Evolutionary conservation across 2,888 invertebrate genomes (phyloP), one percentile per base, ranked within the genome.

Genomic region (Mythimna impura): DNA sequence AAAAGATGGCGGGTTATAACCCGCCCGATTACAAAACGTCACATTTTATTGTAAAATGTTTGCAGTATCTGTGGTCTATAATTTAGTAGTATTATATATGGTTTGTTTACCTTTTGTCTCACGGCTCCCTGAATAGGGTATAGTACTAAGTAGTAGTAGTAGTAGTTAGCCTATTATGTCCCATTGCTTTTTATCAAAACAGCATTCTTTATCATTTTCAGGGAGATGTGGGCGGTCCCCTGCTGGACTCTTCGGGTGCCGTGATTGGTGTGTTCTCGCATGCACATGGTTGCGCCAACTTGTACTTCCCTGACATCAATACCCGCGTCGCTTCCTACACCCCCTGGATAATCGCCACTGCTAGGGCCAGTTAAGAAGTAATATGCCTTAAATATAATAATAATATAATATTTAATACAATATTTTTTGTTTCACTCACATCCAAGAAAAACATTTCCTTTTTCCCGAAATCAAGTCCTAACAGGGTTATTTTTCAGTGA

Each of bases 191-290:
- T 47, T 47, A 47, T 47, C 17, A 52, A 52, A 8, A 0, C 50
- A n/a, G n/a, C 50, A n/a, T 12, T 14, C 8, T 9, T 20, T 20
- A 6, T 4, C 0, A 30, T 36, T 67, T 88, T 1, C 88, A 95
- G 95, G 95, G 95, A 36, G 95, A 95, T 73, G 84, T 81, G 0
- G 95, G 95, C 63, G 91, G 95, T 60, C 94, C 95, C 0, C 85
- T 95, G 0, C 71, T 95, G n/a, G 89, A 90, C 76, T 72, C 34
- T 1, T 30, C 89, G 52, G 89, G 88, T 0, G 85, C 88, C 3
- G 91, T 95, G 17, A 91, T 94, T 7, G 95, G 93, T 0, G 91
- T 95, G 30, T 92, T 92, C 90, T 93, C 95, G 0, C 90, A 90
- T 83, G 84, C 90, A 0, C 78, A 91, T 12, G 91, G 91, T 40